A percentile compares a stretch with the other conserved stretches of the same genome.
These are phyloP conservation scores for Sycophila sp. DNA, from an alignment of 1,140 invertebrate species.

Conservation along the genomic window DNA sequence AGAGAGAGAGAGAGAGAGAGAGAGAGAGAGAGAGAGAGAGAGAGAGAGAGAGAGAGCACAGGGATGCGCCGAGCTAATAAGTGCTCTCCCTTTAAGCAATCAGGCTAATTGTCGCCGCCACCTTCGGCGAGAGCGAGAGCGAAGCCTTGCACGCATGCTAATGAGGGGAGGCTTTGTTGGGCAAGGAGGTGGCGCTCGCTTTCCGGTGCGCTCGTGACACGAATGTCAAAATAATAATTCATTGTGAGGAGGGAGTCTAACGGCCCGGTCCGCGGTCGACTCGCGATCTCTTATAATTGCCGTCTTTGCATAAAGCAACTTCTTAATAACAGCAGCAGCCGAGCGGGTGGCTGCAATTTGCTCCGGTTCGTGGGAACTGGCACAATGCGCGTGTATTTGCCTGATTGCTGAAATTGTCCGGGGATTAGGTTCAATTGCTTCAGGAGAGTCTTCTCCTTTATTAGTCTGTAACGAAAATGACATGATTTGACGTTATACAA, in stretches of 20 bases:
- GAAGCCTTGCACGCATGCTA: conserved; percentile 30
- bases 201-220: conserved; percentile 17
- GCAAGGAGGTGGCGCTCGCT: not conserved
- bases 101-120: conserved; percentile 36
- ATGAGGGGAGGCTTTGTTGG: not conserved
- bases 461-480: too few species aligned
- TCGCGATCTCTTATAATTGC: not conserved
- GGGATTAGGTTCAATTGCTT: too few species aligned
- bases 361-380: too few species aligned
- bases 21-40: not conserved
- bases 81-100: conserved; percentile 38
- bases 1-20: too few species aligned
- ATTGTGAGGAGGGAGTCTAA: conserved; percentile 31
- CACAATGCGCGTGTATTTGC: too few species aligned
- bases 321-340: not conserved
- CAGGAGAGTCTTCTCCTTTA: too few species aligned
- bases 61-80: conserved; percentile 20
- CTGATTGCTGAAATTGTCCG: too few species aligned
- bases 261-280: not conserved
- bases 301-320: conserved; percentile 15
- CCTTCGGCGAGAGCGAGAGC: conserved; percentile 27
- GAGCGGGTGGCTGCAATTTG: too few species aligned
- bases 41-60: not conserved
- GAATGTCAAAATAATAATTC: conserved; percentile 37
- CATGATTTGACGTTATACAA: too few species aligned